phyloP scores from a whole-genome alignment of 2,797 vertebrate species.

The Chelidonichthys spinosus region DNA sequence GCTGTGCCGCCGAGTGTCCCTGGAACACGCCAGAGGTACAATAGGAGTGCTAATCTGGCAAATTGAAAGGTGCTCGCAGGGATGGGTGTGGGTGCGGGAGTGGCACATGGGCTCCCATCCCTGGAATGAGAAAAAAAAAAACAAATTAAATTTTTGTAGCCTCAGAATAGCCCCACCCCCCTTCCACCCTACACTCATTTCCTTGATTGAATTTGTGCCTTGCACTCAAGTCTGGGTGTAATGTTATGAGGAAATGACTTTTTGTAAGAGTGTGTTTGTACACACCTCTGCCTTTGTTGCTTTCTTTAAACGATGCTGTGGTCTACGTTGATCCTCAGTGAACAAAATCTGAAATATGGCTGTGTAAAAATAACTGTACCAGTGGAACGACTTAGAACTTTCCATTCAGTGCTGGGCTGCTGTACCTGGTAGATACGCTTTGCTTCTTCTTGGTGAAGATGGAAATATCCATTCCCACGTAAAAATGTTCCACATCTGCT shows the following conservation, averaged over 20 bases:
- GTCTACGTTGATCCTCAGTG: not conserved
- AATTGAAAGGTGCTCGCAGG: slow-evolving; percentile 80
- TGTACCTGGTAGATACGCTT: not conserved
- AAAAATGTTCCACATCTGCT: not conserved
- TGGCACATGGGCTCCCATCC: slow-evolving; percentile 70
- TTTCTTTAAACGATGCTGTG: slow-evolving; percentile 16
- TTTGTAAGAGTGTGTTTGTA: slow-evolving; percentile 24
- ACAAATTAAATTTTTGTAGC: slow-evolving; percentile 79
- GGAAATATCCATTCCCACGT: not conserved
- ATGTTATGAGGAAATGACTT: slow-evolving; percentile 37
- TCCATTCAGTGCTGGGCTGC: not conserved
- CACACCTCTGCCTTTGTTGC: not conserved
- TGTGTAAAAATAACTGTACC: slow-evolving; percentile 1
- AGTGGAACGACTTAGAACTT: not conserved
- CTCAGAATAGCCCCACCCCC: slow-evolving; percentile 47
- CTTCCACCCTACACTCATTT: slow-evolving; percentile 42
- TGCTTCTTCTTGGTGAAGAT: not conserved
- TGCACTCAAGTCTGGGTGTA: slow-evolving; percentile 33
- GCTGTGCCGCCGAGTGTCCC: slow-evolving; percentile 50
- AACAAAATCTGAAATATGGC: slow-evolving; percentile 7
- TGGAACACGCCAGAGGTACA: slow-evolving; percentile 72
- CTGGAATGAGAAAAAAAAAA: slow-evolving; percentile 73
- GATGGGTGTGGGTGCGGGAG: slow-evolving; percentile 64
- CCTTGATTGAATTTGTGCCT: slow-evolving; percentile 77
- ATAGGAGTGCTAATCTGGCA: slow-evolving; percentile 80